Evolutionary conservation across 2,888 invertebrate species (phyloP), one percentile per base, ranked within the genome.

Genomic region (Proisotoma minuta): DNA sequence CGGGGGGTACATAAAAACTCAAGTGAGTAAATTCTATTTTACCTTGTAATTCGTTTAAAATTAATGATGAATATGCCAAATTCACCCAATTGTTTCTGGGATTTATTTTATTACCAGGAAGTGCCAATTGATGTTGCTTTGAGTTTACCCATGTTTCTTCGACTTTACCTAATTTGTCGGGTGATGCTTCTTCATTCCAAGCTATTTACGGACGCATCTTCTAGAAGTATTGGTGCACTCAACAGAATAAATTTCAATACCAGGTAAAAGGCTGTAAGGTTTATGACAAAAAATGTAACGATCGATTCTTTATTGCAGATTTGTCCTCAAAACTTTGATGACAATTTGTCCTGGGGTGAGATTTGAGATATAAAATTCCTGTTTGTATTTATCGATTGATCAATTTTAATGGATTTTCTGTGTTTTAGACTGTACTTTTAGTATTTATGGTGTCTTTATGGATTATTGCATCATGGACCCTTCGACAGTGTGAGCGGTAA

Each of bases 101-200:
- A n/a, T n/a, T n/a, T n/a, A 8, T 34, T 39, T 58, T 74, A 20
- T 48, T 59, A 63, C 10, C 59, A 73, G 73, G 68, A 83, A 81
- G 94, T 96, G 77, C 93, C 95, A 61, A 89, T 96, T 78, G 99
- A 99, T 80, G 94, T 98, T 76, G 89, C 96, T 75, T 85, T 99
- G 76, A 97, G 98, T 76, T 84, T 99, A 81, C 97, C 97, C 77
- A 99, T 99, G 99, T 99, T 99, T 85, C 88, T 98, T 81, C 87
- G 99, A 78, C 88, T 99, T 77, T 99, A 99, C 84, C 87, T 99
- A 81, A 96, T 99, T 82, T 97, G 96, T 83, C 88, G 99, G 77
- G 98, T 98, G 76, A 98, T 99, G 98, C 84, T 99, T 78, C 85
- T 99, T 76, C 99, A 99, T 83, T 96, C 95, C 81, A 96, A 98